Evolutionary conservation across 1,140 invertebrate species (phyloP), one percentile per base, ranked within the genome.

Genomic region (Saccostrea echinata): DNA sequence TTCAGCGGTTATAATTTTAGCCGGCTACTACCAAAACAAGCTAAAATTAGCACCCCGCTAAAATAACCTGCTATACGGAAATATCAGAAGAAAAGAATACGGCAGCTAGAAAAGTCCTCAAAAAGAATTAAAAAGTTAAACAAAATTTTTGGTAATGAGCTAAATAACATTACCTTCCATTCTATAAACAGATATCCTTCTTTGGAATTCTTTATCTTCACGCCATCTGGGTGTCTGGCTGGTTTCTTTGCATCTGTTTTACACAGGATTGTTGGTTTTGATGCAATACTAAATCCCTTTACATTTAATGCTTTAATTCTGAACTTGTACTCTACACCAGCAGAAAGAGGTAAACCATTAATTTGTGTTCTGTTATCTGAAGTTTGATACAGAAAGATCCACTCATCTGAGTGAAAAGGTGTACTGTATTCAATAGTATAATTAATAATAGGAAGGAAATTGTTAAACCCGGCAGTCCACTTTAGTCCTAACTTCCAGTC

Each of bases 351-450:
- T 84, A 64, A 27, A 61, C n/a, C 80, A 21, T 35, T 18, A n/a
- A 71, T 35, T 16, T 21, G 11, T 21, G 21, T 80, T 33, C 80
- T 51, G 33, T 57, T 68, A 30, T 61, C 71, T 21, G 21, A 18
- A 18, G 88, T 84, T 21, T 71, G 43, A 27, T 16, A n/a, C 53
- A 57, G 55, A 71, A 71, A 55, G 3, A 35, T 97, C 98, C 99
- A 99, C 0, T 96, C 96, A 94, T 98, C 98, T 0, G 98, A 97
- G 13, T 97, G 97, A 94, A 99, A 99, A 52, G 96, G 97, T 0
- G 98, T 99, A 93, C 99, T 99, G 94, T 97, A 97, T 94, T 99
- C 97, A 89, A 99, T 97, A 13, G 96, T 97, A 93, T 97, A 99
- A 87, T 97, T 96, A 0, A 98, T 95, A 93, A 99, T 98, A 3